phyloP scores from a whole-genome alignment of 2,797 vertebrate genomes.

The Cetoscarus ocellatus region DNA sequence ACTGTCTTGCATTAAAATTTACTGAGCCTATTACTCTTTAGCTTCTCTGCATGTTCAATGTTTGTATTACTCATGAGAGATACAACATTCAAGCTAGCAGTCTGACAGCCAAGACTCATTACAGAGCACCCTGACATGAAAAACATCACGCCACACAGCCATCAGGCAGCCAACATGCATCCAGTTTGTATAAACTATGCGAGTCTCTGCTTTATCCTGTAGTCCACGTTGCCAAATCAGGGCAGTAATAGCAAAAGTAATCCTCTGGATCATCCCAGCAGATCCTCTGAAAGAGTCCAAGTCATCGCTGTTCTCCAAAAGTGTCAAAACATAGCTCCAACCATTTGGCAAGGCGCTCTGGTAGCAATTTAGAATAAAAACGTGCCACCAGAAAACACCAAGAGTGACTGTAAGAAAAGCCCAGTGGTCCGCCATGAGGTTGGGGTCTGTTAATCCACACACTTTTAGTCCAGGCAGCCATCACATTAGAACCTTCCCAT shows the following conservation, averaged over 20 bases:
- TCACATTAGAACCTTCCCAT: background rate
- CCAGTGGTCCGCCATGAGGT: constrained; percentile 19
- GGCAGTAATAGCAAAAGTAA: constrained; percentile 65
- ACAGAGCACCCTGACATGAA: too few species aligned
- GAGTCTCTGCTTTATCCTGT: constrained; percentile 26
- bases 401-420: constrained; percentile 23
- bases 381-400: constrained; percentile 47
- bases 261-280: constrained; percentile 14
- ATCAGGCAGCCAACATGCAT: too few species aligned
- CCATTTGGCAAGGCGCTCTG: constrained; percentile 17
- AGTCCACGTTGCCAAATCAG: constrained; percentile 44
- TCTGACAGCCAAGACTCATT: too few species aligned
- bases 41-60: too few species aligned
- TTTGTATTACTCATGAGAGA: too few species aligned
- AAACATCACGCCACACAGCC: too few species aligned
- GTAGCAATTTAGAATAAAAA: constrained; percentile 48
- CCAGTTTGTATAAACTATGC: too few species aligned
- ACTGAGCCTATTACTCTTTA: too few species aligned
- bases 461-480: constrained; percentile 24
- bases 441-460: constrained; percentile 26
- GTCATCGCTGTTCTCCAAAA: constrained; percentile 17
- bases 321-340: constrained; percentile 15
- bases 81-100: too few species aligned
- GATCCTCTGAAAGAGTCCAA: constrained; percentile 39
- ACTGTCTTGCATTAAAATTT: too few species aligned